Percentiles rank a stretch among this genome's conserved stretches.
Conservation (phyloP, 2,113 vertebrate species). For the Dicentrarchus labrax region DNA sequence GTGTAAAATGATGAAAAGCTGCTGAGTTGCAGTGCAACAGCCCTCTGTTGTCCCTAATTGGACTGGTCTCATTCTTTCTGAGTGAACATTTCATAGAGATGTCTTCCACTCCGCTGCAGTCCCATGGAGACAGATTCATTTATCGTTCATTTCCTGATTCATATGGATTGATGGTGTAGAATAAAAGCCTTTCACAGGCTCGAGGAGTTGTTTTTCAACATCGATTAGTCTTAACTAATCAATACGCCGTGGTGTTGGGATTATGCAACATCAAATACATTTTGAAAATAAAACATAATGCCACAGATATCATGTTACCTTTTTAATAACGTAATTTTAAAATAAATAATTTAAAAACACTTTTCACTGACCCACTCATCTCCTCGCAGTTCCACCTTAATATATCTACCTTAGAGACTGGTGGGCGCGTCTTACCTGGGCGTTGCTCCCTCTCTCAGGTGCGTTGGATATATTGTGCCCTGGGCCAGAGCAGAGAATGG, state of each 20-base stretch:
- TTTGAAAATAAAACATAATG: no score
- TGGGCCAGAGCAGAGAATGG: neutral
- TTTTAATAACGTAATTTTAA: no score
- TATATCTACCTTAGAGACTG: neutral
- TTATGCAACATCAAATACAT: no score
- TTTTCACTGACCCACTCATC: neutral
- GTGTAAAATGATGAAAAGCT: neutral
- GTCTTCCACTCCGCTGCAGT: slow-evolving; percentile 47
- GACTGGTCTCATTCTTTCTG: slow-evolving; percentile 22
- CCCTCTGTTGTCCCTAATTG: slow-evolving; percentile 48
- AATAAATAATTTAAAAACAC: no score
- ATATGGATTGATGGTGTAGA: slow-evolving; percentile 23
- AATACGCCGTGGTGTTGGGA: neutral
- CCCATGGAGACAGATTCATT: neutral
- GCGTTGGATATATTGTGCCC: neutral
- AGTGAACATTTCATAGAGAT: slow-evolving; percentile 16
- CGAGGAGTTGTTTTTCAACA: neutral
- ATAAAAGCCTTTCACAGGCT: neutral
- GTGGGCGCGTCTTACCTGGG: slow-evolving; percentile 6
- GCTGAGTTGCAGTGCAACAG: neutral
- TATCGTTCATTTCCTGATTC: slow-evolving; percentile 24
- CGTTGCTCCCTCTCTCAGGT: neutral
- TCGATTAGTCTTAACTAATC: neutral
- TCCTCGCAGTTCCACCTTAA: slow-evolving; percentile 44
- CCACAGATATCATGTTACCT: no score